Evolutionary conservation across 2,113 vertebrate genomes (phyloP).

Genomic region (Phylloscopus whistleri): DNA sequence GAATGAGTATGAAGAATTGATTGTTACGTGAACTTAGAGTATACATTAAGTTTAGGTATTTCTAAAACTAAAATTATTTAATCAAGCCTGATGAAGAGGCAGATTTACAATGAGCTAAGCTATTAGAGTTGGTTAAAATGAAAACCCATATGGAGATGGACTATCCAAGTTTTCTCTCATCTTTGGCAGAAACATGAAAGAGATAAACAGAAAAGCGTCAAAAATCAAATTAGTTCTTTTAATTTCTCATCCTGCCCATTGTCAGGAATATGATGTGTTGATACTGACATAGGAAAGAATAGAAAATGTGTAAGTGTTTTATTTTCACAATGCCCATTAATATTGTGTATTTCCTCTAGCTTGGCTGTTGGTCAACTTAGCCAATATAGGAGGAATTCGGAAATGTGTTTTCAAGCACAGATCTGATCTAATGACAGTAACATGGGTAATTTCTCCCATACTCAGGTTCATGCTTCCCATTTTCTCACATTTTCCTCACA

Average conservation of each 20-base stretch:
- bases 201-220: neutral
- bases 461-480: neutral
- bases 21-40: neutral
- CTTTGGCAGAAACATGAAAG: neutral
- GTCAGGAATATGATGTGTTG: neutral
- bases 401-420: neutral
- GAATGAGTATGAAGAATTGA: neutral
- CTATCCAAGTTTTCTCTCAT: neutral
- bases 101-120: neutral
- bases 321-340: neutral
- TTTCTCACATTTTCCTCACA: neutral
- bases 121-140: neutral
- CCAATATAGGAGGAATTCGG: neutral
- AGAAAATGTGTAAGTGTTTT: neutral
- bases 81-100: neutral
- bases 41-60: neutral
- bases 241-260: neutral
- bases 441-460: neutral
- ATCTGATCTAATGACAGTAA: constrained; percentile 7
- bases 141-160: neutral
- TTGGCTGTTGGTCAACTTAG: neutral
- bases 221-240: neutral
- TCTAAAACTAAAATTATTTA: neutral
- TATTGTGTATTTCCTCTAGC: neutral
- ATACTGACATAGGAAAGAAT: neutral